These are phyloP conservation scores for Lagria hirta DNA, from an alignment of 2,888 invertebrate species.

Conservation along the genomic window DNA sequence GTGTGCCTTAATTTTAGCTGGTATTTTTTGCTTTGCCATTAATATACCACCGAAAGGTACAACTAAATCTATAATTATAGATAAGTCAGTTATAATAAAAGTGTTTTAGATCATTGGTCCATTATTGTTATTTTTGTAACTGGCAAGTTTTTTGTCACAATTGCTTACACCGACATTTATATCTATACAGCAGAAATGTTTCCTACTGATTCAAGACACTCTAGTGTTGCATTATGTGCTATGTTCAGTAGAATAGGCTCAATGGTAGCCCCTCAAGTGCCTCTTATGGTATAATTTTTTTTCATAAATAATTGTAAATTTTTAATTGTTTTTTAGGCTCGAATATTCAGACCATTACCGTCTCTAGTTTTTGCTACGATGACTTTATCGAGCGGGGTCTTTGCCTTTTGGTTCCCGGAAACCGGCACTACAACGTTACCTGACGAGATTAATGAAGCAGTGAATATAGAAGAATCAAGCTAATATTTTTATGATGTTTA, in stretches of 20 bases:
- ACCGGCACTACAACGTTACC: constrained; percentile 63
- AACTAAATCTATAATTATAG: too few species aligned
- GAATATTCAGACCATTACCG: constrained; percentile 57
- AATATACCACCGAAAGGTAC: background rate
- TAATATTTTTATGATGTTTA: too few species aligned
- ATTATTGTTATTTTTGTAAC: too few species aligned
- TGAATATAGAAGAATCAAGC: constrained; percentile 12
- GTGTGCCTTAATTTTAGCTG: constrained; percentile 62
- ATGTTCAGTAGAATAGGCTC: constrained; percentile 73
- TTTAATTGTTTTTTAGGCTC: constrained; percentile 50
- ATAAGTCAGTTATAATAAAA: too few species aligned
- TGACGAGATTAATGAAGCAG: constrained; percentile 64
- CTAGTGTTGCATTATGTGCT: constrained; percentile 67
- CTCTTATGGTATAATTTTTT: constrained; percentile 57
- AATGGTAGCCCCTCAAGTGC: constrained; percentile 70
- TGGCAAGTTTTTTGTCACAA: constrained; percentile 36
- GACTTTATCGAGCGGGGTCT: constrained; percentile 59
- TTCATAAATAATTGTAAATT: constrained; percentile 11
- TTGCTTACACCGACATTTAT: constrained; percentile 34
- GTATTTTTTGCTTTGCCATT: constrained; percentile 51
- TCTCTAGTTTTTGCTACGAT: constrained; percentile 62
- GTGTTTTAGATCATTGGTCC: too few species aligned
- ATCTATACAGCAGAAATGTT: constrained; percentile 64
- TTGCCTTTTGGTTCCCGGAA: constrained; percentile 65
- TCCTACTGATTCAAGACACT: constrained; percentile 67